phyloP scores from a whole-genome alignment of 2,797 vertebrate species.

The Dryobates pubescens region DNA sequence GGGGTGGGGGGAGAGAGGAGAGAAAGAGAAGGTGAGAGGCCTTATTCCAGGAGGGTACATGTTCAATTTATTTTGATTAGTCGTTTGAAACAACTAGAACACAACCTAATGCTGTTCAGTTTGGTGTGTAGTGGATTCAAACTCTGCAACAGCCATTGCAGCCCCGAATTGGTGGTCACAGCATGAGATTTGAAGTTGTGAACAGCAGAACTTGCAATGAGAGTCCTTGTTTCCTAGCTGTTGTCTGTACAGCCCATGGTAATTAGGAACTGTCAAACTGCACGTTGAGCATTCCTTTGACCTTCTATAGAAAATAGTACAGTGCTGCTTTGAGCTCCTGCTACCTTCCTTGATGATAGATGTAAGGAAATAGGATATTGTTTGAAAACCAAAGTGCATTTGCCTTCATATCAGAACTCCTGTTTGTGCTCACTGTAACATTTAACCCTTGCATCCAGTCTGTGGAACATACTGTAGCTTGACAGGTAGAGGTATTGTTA shows the following conservation, averaged over 20 bases:
- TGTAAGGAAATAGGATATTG: neutral
- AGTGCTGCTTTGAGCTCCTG: neutral
- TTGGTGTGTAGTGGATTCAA: neutral
- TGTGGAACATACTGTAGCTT: neutral
- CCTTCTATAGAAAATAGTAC: slow-evolving; percentile 9
- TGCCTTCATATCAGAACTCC: neutral
- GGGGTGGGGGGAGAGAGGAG: slow-evolving; percentile 5
- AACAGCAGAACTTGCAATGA: neutral
- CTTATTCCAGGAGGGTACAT: neutral
- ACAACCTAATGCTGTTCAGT: neutral
- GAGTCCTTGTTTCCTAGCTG: neutral
- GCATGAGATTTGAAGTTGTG: slow-evolving; percentile 22
- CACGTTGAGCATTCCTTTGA: slow-evolving; percentile 14
- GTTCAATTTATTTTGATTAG: neutral
- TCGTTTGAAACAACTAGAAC: neutral
- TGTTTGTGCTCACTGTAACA: slow-evolving; percentile 26
- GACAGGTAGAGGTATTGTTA: neutral
- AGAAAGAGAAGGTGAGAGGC: slow-evolving; percentile 28
- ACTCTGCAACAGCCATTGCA: neutral
- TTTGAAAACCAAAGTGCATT: neutral
- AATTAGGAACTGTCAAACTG: slow-evolving; percentile 35
- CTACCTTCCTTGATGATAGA: neutral
- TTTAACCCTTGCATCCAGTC: slow-evolving; percentile 14
- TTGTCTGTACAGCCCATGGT: slow-evolving; percentile 3
- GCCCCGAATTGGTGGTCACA: neutral